These are phyloP conservation scores for Proteles cristata DNA, from an alignment of 2,113 vertebrate genomes.

Conservation along the genomic window DNA sequence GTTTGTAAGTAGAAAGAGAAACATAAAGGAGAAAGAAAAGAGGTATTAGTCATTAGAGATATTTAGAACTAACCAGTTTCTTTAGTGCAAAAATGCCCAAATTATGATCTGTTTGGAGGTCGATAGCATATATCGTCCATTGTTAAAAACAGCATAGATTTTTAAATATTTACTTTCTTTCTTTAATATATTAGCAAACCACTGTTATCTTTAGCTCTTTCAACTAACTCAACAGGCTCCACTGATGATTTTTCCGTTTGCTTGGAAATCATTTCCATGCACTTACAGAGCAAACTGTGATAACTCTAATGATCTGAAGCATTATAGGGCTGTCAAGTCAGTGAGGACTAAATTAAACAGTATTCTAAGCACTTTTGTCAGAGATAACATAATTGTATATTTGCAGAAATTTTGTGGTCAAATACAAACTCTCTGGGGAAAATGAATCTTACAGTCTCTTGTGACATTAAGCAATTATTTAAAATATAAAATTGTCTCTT, in stretches of 20 bases:
- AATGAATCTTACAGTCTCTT: background rate
- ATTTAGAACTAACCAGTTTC: background rate
- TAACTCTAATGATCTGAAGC: background rate
- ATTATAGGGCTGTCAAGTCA: background rate
- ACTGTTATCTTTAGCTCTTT: background rate
- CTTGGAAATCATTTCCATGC: background rate
- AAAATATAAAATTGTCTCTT: slow-evolving; percentile 49
- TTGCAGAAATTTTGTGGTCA: slow-evolving; percentile 18
- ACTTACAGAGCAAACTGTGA: background rate
- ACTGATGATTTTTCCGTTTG: slow-evolving; percentile 24
- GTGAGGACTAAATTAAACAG: slow-evolving; percentile 23
- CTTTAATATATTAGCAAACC: background rate
- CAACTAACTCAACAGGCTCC: background rate
- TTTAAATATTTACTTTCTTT: slow-evolving; percentile 47
- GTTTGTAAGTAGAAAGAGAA: background rate
- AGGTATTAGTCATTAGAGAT: background rate
- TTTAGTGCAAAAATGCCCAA: background rate
- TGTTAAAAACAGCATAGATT: background rate
- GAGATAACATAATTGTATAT: slow-evolving; percentile 16
- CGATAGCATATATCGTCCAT: background rate
- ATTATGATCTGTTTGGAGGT: background rate
- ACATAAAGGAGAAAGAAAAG: background rate
- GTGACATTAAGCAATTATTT: slow-evolving; percentile 48
- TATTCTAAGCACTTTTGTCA: slow-evolving; percentile 16
- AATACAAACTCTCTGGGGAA: slow-evolving; percentile 19